phyloP scores from a whole-genome alignment of 2,113 vertebrate genomes.

The Microtus richardsoni region DNA sequence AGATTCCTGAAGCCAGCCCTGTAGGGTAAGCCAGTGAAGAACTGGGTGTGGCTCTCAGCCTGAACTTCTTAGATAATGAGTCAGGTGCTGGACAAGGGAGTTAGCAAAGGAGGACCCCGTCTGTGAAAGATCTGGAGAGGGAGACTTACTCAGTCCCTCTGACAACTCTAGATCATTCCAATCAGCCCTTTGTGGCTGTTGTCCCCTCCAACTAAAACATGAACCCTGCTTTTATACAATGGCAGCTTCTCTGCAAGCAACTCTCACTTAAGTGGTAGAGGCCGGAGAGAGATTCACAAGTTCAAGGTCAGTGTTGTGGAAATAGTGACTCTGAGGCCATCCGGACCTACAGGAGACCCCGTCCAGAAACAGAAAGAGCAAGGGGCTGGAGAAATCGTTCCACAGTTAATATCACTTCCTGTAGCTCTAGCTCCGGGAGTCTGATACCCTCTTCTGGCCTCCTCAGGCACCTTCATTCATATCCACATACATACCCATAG shows the following conservation, averaged over 20 bases:
- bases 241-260: neutral
- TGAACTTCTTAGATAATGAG: neutral
- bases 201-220: neutral
- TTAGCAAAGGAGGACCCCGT: neutral
- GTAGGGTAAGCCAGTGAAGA: neutral
- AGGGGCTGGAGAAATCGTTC: neutral
- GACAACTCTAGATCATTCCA: neutral
- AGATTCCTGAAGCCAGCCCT: constrained; percentile 1
- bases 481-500: neutral
- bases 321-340: neutral
- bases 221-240: too few relatives aligned
- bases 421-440: neutral
- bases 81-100: too few relatives aligned
- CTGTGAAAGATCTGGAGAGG: neutral
- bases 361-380: neutral
- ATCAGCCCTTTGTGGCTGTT: neutral
- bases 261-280: neutral
- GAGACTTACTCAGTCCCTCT: neutral
- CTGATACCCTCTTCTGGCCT: neutral
- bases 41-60: neutral
- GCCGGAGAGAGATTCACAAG: neutral
- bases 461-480: too few relatives aligned
- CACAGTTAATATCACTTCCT: too few relatives aligned
- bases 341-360: neutral
- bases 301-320: neutral